These are phyloP conservation scores for Pedicia rivosa DNA, from an alignment of 2,888 invertebrate species.

Conservation along the genomic window DNA sequence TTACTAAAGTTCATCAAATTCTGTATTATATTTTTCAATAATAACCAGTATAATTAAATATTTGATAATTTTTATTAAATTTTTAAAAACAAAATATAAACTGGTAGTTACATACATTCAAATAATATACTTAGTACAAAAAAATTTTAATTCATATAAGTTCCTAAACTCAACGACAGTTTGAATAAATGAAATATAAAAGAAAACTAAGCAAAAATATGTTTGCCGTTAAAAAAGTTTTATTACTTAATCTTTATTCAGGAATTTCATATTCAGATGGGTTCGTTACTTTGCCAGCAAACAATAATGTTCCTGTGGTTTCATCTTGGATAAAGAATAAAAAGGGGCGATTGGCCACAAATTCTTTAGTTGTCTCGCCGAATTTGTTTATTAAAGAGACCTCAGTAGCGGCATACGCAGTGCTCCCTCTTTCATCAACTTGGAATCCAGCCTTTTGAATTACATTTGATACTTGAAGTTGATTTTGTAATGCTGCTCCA, in stretches of 20 bases:
- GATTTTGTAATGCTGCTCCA: conserved; percentile 33
- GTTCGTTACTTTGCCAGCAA: conserved; percentile 55
- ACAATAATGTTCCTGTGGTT: conserved; percentile 50
- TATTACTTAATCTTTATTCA: not conserved
- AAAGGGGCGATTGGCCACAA: conserved; percentile 60
- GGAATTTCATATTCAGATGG: conserved; percentile 28
- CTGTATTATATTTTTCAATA: no score
- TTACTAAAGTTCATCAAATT: no score
- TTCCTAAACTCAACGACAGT: no score
- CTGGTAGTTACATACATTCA: no score
- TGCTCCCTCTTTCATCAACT: conserved; percentile 58
- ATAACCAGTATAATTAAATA: no score
- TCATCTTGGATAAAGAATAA: conserved; percentile 68
- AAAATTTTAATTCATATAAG: no score
- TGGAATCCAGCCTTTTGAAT: conserved; percentile 62
- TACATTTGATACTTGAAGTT: conserved; percentile 48
- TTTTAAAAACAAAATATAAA: no score
- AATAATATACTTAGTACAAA: no score
- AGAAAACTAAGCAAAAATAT: not conserved
- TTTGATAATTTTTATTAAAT: no score
- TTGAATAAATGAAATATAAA: no score
- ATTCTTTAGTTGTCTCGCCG: conserved; percentile 40
- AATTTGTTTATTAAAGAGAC: conserved; percentile 57
- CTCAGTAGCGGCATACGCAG: conserved; percentile 52
- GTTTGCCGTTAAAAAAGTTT: no score